Evolutionary conservation across 2,888 invertebrate genomes (phyloP).

Genomic region (Sinelater perroti): DNA sequence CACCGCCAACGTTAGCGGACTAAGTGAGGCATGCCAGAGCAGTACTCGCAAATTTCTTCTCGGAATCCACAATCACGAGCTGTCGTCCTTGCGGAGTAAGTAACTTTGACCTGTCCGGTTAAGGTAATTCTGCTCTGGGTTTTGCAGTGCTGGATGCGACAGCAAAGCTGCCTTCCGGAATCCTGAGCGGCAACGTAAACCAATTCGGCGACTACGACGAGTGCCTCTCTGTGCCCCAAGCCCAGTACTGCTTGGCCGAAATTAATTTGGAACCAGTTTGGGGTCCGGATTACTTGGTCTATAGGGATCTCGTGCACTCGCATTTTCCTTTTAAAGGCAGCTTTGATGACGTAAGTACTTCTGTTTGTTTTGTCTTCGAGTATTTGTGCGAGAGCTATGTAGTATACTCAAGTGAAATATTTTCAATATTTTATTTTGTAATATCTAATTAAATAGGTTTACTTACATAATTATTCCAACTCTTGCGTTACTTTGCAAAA

Average conservation of each 20-base stretch:
- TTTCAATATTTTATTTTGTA: no score
- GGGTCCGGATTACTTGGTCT: constrained; percentile 44
- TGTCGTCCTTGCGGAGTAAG: constrained; percentile 68
- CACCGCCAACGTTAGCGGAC: constrained; percentile 35
- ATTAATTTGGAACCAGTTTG: constrained; percentile 61
- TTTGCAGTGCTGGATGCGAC: constrained; percentile 75
- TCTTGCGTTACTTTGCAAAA: no score
- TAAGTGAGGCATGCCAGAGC: constrained; percentile 61
- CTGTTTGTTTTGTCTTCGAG: not conserved
- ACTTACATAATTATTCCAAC: no score
- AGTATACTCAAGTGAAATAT: no score
- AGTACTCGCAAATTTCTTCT: constrained; percentile 60
- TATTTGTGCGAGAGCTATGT: no score
- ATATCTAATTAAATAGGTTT: no score
- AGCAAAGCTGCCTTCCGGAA: constrained; percentile 73
- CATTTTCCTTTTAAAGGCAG: constrained; percentile 65
- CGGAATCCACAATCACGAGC: constrained; percentile 60
- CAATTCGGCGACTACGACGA: constrained; percentile 78
- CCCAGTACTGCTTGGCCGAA: constrained; percentile 71
- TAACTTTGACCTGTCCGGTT: no score
- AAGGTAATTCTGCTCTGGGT: not conserved
- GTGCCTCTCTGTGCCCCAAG: constrained; percentile 64
- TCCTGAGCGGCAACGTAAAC: constrained; percentile 74
- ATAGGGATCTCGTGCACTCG: constrained; percentile 64
- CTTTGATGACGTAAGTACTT: constrained; percentile 64